These are phyloP conservation scores for Rhagoletis zephyria DNA, from an alignment of 1,140 invertebrate genomes.

Conservation along the genomic window DNA sequence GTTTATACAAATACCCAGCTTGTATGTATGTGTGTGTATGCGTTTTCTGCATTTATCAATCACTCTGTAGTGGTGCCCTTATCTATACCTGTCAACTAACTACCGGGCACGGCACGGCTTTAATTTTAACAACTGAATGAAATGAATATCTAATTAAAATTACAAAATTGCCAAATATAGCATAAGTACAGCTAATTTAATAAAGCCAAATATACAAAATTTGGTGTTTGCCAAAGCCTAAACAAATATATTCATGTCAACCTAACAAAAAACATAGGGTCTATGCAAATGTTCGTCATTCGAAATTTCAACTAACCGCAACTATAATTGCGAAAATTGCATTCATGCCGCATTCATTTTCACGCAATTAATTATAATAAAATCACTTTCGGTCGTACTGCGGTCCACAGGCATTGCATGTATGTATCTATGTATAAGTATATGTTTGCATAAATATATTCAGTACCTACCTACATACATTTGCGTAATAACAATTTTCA, in stretches of 20 bases:
- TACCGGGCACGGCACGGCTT: background rate
- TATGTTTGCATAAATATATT: background rate
- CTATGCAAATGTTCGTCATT: background rate
- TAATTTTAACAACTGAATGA: background rate
- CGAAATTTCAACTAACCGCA: conserved; percentile 18
- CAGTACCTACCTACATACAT: too few species aligned
- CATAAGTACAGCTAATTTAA: background rate
- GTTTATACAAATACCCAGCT: too few species aligned
- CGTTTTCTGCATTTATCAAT: too few species aligned
- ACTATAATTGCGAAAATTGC: conserved; percentile 25
- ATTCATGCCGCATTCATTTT: conserved; percentile 33
- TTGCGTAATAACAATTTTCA: conserved; percentile 32
- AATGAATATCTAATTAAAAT: background rate
- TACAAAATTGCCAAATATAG: background rate
- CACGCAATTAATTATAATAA: conserved; percentile 45
- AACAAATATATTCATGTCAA: too few species aligned
- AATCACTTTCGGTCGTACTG: conserved; percentile 12
- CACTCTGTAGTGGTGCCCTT: background rate
- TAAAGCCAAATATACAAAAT: background rate
- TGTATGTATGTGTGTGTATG: too few species aligned
- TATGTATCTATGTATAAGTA: background rate
- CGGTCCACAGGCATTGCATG: background rate
- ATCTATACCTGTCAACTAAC: background rate
- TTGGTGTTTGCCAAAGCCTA: too few species aligned
- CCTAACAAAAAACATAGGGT: background rate